phyloP scores from a whole-genome alignment of 2,888 invertebrate species.

The Nineta flava region DNA sequence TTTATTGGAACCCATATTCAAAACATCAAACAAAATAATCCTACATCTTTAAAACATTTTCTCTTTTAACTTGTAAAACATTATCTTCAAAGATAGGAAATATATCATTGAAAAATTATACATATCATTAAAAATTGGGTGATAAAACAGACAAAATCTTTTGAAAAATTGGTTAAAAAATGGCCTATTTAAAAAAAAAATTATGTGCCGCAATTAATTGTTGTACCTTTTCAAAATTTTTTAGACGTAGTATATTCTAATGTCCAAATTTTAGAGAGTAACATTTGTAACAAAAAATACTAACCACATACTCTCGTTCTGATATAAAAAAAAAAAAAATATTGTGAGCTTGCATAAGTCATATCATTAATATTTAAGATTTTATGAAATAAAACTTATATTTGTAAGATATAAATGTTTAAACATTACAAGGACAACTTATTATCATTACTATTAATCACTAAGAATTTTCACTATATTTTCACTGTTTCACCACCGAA shows the following conservation, averaged over 20 bases:
- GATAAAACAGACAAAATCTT: not conserved
- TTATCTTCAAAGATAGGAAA: not conserved
- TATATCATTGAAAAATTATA: not conserved
- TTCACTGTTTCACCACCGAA: too few species aligned
- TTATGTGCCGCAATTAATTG: constrained; percentile 25
- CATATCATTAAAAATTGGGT: constrained; percentile 1
- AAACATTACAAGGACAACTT: too few species aligned
- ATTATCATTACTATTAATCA: too few species aligned
- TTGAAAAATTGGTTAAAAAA: not conserved
- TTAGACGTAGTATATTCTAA: constrained; percentile 4
- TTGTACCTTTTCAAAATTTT: constrained; percentile 7
- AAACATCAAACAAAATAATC: too few species aligned
- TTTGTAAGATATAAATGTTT: too few species aligned
- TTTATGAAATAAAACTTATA: not conserved
- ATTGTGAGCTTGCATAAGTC: constrained; percentile 12
- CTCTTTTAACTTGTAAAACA: not conserved
- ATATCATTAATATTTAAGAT: constrained; percentile 12
- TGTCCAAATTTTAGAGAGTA: constrained; percentile 11
- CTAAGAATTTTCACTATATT: too few species aligned
- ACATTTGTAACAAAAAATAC: not conserved
- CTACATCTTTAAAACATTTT: too few species aligned
- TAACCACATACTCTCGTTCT: constrained; percentile 10
- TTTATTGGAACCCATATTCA: too few species aligned
- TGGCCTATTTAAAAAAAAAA: not conserved
- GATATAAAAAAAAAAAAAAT: constrained; percentile 12